These are phyloP conservation scores for Lophochroa leadbeateri DNA, from an alignment of 2,113 vertebrate genomes.

Conservation along the genomic window DNA sequence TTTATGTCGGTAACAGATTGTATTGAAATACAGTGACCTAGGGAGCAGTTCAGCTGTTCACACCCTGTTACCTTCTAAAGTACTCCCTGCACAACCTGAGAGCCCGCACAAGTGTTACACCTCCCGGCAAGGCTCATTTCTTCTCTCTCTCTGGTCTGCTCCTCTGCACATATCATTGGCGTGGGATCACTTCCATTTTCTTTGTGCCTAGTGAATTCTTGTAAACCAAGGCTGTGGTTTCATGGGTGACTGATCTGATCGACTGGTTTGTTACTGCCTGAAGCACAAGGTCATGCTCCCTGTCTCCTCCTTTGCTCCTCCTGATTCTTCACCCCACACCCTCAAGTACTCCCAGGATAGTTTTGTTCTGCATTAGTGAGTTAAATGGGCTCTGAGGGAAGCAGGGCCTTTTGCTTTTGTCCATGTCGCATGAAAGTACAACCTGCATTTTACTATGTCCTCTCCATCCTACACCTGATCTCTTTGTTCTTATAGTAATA, in stretches of 20 bases:
- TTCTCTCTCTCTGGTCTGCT: background rate
- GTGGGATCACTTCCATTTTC: background rate
- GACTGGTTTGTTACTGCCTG: background rate
- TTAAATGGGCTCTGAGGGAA: background rate
- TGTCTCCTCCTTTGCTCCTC: background rate
- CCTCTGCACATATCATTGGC: background rate
- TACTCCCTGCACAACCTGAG: background rate
- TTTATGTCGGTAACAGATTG: background rate
- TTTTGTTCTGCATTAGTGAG: background rate
- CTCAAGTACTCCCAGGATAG: background rate
- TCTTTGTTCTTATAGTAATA: background rate
- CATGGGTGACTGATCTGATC: background rate
- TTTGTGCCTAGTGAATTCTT: background rate
- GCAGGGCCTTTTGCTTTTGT: background rate
- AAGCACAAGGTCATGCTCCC: background rate
- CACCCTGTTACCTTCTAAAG: background rate
- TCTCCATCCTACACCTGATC: background rate
- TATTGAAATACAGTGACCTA: background rate
- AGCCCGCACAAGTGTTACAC: background rate
- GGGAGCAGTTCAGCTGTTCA: background rate
- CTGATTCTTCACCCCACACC: background rate
- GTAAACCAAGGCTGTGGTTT: background rate
- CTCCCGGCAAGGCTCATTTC: background rate
- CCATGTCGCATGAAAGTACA: background rate
- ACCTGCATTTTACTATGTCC: background rate